Percentiles rank a stretch among this genome's conserved stretches.
Evolutionary conservation across 2,113 vertebrate genomes (phyloP).

Genomic region (Nanorana parkeri): DNA sequence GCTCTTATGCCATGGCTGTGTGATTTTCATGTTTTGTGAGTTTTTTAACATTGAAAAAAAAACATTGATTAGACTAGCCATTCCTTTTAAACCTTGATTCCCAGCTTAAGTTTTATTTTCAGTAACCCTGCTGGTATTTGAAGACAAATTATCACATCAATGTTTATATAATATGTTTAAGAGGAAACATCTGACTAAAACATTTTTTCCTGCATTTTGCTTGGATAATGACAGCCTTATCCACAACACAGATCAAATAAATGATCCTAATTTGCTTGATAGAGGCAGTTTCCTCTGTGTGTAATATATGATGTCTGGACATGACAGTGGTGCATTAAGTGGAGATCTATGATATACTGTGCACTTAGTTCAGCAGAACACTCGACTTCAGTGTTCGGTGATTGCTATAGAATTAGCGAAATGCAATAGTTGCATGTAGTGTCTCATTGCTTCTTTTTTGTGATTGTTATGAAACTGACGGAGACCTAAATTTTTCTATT

Average conservation of each 20-base stretch:
- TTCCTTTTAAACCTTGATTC: background rate
- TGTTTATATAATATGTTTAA: constrained; percentile 15
- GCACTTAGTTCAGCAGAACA: no score
- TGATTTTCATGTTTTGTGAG: no score
- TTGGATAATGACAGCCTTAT: constrained; percentile 9
- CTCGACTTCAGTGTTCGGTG: no score
- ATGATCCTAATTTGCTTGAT: constrained; percentile 17
- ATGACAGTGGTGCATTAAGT: background rate
- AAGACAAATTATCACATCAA: constrained; percentile 13
- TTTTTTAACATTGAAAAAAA: no score
- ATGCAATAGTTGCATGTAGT: no score
- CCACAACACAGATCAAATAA: constrained; percentile 27
- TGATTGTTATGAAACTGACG: no score
- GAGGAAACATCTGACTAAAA: constrained; percentile 24
- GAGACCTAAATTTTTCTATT: no score
- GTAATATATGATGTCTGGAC: constrained; percentile 8
- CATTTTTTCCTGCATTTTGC: constrained; percentile 7
- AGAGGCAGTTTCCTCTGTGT: background rate
- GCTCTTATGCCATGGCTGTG: no score
- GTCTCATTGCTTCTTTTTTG: no score
- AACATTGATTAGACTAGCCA: no score
- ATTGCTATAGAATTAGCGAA: no score
- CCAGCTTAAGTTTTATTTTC: background rate
- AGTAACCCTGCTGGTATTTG: background rate
- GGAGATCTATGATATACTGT: background rate